Base-by-base conservation (phyloP, 2,113 vertebrate genomes). In the Holacanthus passer region DNA sequence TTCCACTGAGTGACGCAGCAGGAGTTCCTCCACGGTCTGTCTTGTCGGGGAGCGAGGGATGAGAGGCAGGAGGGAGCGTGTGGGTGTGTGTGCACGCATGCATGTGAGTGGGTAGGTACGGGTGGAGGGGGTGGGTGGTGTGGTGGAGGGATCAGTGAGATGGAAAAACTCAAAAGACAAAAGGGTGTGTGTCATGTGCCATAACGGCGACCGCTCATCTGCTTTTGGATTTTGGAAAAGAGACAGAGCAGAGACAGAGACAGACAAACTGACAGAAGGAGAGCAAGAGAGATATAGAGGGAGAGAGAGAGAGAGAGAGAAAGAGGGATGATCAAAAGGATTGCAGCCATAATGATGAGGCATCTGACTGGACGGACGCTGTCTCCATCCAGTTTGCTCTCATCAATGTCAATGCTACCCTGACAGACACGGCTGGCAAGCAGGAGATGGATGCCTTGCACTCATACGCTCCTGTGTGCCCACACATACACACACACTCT, bases 351-450 rank as follows among this genome's bases (percentile, higher is more conserved):
- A 89, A 93, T 80, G 91, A 91, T 88, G 83, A 86, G 75, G 79
- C 79, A 39, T 85, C 83, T 77, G 81, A 90, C 87, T 83, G 87
- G 92, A 90, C 43, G 81, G 84, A 90, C 53, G 62, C 79, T 72
- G 87, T 85, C 85, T 92, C 81, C 85, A 86, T 91, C 89, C 89
- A 92, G 91, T 93, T 95, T 92, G 85, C 80, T 92, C 90, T 87
- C 92, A 93, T 94, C 93, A 93, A 31, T 73, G 85, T 95, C 92
- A 93, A 59, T 45, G 82, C 80, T 77, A 14, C 66, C 32, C 75
- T 68, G 59, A 90, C 79, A 89, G 76, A 86, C 79, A 64, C 41
- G 35, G 70, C 11, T 31, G 11, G 73, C 74, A 16, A 63, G 71
- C 62, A 47, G 73, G 69, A 82, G 83, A 86, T 66, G 65, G 86